These are phyloP conservation scores for Apteryx mantelli DNA, from an alignment of 2,113 vertebrate genomes.

Conservation along the genomic window DNA sequence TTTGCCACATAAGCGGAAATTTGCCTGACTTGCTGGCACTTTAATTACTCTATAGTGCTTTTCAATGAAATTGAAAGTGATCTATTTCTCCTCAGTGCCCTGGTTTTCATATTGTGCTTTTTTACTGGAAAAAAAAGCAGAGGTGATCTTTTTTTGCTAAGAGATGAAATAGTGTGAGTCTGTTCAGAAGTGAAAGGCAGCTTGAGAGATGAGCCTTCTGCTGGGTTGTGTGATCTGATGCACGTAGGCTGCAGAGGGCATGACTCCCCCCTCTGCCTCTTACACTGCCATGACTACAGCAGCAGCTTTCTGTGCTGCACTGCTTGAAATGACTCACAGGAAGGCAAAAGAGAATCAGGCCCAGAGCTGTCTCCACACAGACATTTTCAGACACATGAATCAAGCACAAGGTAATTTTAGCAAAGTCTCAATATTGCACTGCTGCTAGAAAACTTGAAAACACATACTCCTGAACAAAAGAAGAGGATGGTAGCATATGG, in stretches of 20 bases:
- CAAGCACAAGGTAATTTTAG: rapidly evolving
- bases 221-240: slow-evolving; percentile 8
- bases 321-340: neutral
- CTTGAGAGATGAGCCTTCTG: neutral
- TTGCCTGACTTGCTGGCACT: neutral
- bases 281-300: neutral
- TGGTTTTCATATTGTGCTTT: neutral
- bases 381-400: neutral
- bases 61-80: neutral
- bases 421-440: neutral
- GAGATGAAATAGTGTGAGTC: neutral
- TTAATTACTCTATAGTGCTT: neutral
- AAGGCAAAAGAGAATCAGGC: neutral
- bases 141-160: neutral
- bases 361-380: neutral
- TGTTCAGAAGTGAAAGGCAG: neutral
- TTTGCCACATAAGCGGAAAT: neutral
- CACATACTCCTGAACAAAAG: neutral
- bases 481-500: neutral
- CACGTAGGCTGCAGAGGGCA: slow-evolving; percentile 53
- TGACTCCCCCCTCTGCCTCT: neutral
- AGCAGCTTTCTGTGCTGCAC: neutral
- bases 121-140: neutral
- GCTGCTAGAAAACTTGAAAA: neutral
- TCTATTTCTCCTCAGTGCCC: neutral